Base-by-base conservation (phyloP, 2,113 vertebrate genomes). In the Salvelinus sp. region DNA sequence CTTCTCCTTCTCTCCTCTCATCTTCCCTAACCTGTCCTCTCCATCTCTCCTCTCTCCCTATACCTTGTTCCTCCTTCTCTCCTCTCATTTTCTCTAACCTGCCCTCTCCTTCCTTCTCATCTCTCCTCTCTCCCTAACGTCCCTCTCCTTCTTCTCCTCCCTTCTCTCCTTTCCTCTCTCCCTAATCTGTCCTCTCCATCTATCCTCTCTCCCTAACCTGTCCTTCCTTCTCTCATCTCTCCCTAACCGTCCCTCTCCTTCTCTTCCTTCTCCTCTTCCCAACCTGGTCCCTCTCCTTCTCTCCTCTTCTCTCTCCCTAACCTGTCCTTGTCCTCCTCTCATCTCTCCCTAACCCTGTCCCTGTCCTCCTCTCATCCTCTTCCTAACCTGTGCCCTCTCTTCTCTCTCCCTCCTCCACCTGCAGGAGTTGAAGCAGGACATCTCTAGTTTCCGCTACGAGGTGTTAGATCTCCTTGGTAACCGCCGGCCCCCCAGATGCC, bases 401-500 rank as follows among this genome's bases (percentile, higher is more conserved):
- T 12, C 66, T 68, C 66, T 38, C 72, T 30, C 66, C 47, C 12
- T 58, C 3, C 78, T 76, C 74, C 28, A 73, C 5, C 5, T 83
- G 27, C 87, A 99, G 97, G 97, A 99, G 91, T 76, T 99, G 75
- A 99, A 99, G 85, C 97, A 99, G 84, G 97, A 99, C 89, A 99
- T 99, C 83, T 99, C 97, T n/a, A 99, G 97, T 80, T 99, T 99
- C 80, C 96, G 97, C 54, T 99, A 98, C 0, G 97, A 99, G 92
- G 97, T 99, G 70, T 91, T 98, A 72, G 97, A 98, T 88, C 95
- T 98, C 69, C 92, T 98, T 2, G 97, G 96, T 38, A 98, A 98
- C 70, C 94, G 96, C 9, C 97, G 97, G 82, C 96, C 95, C 23
- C 95, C 95, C 33, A 91, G 96, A 14, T 93, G 96, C 69, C 95